Percentiles rank a stretch among this genome's conserved stretches.
Conservation (phyloP, 2,888 invertebrate genomes). For the Clitarchus hookeri region DNA sequence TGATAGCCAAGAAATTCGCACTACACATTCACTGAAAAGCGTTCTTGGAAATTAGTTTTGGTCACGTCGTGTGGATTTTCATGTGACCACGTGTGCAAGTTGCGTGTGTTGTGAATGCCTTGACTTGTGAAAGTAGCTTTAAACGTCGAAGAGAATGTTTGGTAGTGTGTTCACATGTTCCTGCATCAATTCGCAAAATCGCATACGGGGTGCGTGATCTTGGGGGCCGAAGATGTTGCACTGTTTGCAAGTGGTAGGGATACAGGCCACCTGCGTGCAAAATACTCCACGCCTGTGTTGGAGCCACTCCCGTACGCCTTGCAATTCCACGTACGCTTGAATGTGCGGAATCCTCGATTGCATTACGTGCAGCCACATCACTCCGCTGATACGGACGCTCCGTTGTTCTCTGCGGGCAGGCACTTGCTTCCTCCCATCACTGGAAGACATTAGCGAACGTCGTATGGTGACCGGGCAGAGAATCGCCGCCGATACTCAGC, state of each 20-base stretch:
- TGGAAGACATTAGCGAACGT: constrained; percentile 8
- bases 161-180: neutral
- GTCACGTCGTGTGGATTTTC: neutral
- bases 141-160: neutral
- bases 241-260: constrained; percentile 6
- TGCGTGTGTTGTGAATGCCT: neutral
- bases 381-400: neutral
- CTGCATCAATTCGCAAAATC: constrained; percentile 3
- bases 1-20: neutral
- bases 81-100: neutral
- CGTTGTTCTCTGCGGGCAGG: too few relatives aligned
- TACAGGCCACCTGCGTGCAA: neutral
- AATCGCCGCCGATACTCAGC: neutral
- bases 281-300: neutral
- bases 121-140: neutral
- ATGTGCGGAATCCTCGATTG: neutral
- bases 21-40: constrained; percentile 2
- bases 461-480: neutral
- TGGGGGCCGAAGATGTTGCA: neutral
- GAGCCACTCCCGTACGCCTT: neutral
- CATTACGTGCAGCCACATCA: neutral
- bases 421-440: neutral
- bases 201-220: neutral
- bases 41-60: neutral
- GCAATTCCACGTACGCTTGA: constrained; percentile 16